Base-by-base conservation (phyloP, 2,113 vertebrate genomes). In the Ammodytes dubius region DNA sequence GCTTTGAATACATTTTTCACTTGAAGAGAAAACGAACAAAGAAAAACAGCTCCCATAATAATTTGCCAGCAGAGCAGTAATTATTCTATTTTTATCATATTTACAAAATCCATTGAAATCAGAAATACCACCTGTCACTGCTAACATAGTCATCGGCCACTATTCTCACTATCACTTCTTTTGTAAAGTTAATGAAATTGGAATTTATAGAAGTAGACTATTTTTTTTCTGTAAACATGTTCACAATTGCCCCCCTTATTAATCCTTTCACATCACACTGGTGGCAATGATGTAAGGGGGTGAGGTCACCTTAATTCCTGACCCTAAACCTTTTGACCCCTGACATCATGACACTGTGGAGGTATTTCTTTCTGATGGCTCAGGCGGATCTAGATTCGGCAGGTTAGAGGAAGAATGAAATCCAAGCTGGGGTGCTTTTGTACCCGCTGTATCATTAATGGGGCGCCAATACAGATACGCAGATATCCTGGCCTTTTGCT, bases 381-480 rank as follows among this genome's bases (percentile, higher is more conserved):
- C 77, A 54, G 56, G 7, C 65, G 46, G 88, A 85, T 83, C 80
- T 75, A 77, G 89, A 81, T 75, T 74, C 89, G 91, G 84, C 87
- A 83, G 81, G 80, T 92, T 92, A 70, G 89, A 91, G 87, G 89
- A 92, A 88, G 92, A 91, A 86, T 84, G 87, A 89, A 88, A 94
- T 91, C 81, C 15, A 84, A 91, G 87, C 87, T 77, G 83, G 71
- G 70, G 78, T 91, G 65, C 90, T 86, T 93, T 94, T 94, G 92
- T 94, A 94, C 93, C 84, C 85, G 71, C 85, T 95, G 83, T 91
- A 94, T 94, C 91, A 94, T 95, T 95, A 93, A 95, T 94, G 90
- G 89, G 60, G 56, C 67, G 2, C 87, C 12, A 92, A 91, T 92
- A 92, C 92, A 90, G 88, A 89, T 87, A 87, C 75, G 17, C 76